phyloP scores from a whole-genome alignment of 2,113 vertebrate genomes.

The pig (Sus scrofa) region T2T-Sscrofa CM000815.6:122841001-122841500 shows the following conservation, averaged over 20 bases:
- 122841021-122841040: slow-evolving; percentile 87
- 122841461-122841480: too few relatives aligned
- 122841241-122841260: slow-evolving; percentile 49
- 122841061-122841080: slow-evolving; percentile 92
- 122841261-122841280: neutral
- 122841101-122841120: slow-evolving; percentile 86
- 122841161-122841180: slow-evolving; percentile 87
- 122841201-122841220: slow-evolving; percentile 88
- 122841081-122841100: slow-evolving; percentile 85
- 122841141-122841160: slow-evolving; percentile 91
- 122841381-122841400: too few relatives aligned
- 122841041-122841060: slow-evolving; percentile 89
- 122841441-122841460: too few relatives aligned
- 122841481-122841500: too few relatives aligned
- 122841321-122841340: neutral
- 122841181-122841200: slow-evolving; percentile 87
- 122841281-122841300: neutral
- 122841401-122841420: too few relatives aligned
- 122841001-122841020: slow-evolving; percentile 87
- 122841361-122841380: too few relatives aligned
- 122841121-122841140: slow-evolving; percentile 87
- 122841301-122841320: neutral
- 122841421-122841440: too few relatives aligned
- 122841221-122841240: slow-evolving; percentile 86
- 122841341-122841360: neutral